Evolutionary conservation across 2,797 vertebrate genomes (phyloP).

Genomic region (Botia kubotai): DNA sequence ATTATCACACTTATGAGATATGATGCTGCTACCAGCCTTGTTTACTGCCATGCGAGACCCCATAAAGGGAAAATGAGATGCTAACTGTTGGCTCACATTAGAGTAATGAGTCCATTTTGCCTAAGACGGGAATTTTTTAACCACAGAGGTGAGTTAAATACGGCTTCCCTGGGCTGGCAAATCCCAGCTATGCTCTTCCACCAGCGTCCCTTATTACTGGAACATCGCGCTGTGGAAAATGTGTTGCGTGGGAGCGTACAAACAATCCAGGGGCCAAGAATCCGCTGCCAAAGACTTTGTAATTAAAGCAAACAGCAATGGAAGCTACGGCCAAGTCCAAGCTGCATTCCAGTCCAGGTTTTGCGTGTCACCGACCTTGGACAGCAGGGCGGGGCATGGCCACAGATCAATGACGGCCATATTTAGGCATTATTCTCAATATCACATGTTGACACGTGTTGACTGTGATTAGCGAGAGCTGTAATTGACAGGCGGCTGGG

Average conservation of each 20-base stretch:
- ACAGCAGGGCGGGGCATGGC: neutral
- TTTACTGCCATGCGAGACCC: neutral
- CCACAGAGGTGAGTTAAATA: slow-evolving; percentile 20
- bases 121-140: neutral
- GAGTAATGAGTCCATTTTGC: slow-evolving; percentile 8
- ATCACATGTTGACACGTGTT: slow-evolving; percentile 14
- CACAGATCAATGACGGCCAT: slow-evolving; percentile 20
- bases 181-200: slow-evolving; percentile 10
- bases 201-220: neutral
- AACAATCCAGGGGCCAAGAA: slow-evolving; percentile 40
- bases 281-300: slow-evolving; percentile 34
- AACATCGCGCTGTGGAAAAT: slow-evolving; percentile 29
- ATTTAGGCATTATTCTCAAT: neutral
- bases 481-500: slow-evolving; percentile 7
- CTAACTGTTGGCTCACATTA: neutral
- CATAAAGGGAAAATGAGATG: slow-evolving; percentile 11
- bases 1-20: slow-evolving; percentile 15
- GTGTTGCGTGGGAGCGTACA: slow-evolving; percentile 47
- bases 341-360: neutral
- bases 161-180: neutral
- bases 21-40: neutral
- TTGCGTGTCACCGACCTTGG: neutral
- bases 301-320: slow-evolving; percentile 42
- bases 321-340: neutral
- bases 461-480: slow-evolving; percentile 30